Conservation (phyloP, 2,113 vertebrate species). For the Pangasianodon gigas region DNA sequence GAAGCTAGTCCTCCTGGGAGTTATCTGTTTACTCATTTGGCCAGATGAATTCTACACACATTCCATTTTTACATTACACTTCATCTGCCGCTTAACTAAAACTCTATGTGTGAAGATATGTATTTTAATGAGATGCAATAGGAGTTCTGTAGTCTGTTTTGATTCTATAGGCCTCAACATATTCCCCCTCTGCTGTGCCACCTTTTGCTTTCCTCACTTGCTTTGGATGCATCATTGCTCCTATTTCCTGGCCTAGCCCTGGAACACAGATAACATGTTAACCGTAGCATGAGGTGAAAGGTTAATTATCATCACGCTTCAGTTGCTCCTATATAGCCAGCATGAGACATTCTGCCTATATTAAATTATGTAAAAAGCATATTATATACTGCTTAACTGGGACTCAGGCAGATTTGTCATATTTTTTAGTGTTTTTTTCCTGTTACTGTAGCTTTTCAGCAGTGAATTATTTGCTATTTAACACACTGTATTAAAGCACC, state of each 20-base stretch:
- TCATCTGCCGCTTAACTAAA: conserved; percentile 11
- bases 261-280: neutral
- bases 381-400: neutral
- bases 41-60: conserved; percentile 40
- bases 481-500: neutral
- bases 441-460: neutral
- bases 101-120: conserved; percentile 22
- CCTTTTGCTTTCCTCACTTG: neutral
- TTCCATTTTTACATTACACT: conserved; percentile 23
- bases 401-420: neutral
- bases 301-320: conserved; percentile 5
- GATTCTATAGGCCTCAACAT: conserved; percentile 6
- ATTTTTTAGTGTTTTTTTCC: neutral
- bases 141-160: conserved; percentile 9
- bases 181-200: neutral
- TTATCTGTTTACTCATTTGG: conserved; percentile 46
- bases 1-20: conserved; percentile 19
- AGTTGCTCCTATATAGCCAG: conserved; percentile 8
- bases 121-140: conserved; percentile 35
- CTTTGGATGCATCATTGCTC: neutral
- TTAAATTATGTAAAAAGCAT: neutral
- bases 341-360: neutral
- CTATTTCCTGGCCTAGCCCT: neutral
- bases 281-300: neutral
- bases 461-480: neutral